Conservation (phyloP, 1,140 invertebrate genomes). For the Bombus huntii region DNA sequence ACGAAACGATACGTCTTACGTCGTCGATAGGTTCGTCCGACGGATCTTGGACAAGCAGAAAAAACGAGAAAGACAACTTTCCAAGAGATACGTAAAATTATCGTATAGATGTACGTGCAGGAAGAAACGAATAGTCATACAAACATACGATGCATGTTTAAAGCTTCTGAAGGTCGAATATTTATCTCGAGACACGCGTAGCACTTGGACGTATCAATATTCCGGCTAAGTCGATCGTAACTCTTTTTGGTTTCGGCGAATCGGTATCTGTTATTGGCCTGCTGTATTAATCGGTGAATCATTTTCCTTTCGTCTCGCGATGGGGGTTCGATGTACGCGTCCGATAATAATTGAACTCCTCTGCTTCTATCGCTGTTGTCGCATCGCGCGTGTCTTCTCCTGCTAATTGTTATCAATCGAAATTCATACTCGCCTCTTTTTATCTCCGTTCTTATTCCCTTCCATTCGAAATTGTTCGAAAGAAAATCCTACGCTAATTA, state of each 20-base stretch:
- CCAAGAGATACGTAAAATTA: background rate
- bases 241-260: conserved; percentile 3
- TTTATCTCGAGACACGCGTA: conserved; percentile 45
- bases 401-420: background rate
- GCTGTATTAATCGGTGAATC: conserved; percentile 11
- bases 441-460: background rate
- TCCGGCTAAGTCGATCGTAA: background rate
- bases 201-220: background rate
- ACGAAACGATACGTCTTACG: too few species aligned
- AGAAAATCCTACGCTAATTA: background rate
- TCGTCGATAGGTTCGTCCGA: too few species aligned
- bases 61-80: background rate
- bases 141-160: background rate
- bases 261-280: background rate
- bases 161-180: conserved; percentile 30
- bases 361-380: background rate
- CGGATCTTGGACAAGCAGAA: too few species aligned
- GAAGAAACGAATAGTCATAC: background rate
- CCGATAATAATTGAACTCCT: background rate
- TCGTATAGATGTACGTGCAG: background rate
- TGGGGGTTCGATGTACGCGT: conserved; percentile 12
- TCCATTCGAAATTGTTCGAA: background rate
- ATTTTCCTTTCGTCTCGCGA: conserved; percentile 31
- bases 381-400: background rate
- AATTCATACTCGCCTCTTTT: background rate